phyloP scores from a whole-genome alignment of 2,797 vertebrate genomes.

The Graptemys geographica region DNA sequence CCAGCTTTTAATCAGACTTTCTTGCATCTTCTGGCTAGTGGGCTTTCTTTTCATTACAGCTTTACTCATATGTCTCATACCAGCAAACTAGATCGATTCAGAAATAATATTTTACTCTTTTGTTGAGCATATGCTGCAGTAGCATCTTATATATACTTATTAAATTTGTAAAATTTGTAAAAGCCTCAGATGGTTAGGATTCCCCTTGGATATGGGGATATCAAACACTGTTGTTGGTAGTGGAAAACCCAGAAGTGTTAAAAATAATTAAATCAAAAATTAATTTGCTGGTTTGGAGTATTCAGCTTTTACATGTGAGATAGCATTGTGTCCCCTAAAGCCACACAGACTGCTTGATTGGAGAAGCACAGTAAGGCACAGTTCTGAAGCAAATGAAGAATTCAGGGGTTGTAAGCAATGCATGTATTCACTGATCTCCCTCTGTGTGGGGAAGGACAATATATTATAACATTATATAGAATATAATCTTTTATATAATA shows the following conservation, averaged over 20 bases:
- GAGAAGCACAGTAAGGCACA: not conserved
- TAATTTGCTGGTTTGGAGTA: not conserved
- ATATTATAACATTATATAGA: not conserved
- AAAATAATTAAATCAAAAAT: not conserved
- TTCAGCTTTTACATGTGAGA: not conserved
- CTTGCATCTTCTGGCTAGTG: not conserved
- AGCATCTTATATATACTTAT: not conserved
- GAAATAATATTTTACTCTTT: not conserved
- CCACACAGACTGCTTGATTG: not conserved
- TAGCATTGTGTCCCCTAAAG: not conserved
- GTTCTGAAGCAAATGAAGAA: not conserved
- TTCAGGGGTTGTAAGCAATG: not conserved
- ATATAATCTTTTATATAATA: not conserved
- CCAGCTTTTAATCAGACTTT: not conserved
- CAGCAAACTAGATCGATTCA: not conserved
- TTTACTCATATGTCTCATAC: not conserved
- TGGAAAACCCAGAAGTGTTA: not conserved
- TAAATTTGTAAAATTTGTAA: not conserved
- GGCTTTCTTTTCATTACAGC: not conserved
- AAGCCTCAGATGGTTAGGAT: too few species aligned
- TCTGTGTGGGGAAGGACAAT: not conserved
- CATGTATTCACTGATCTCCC: not conserved
- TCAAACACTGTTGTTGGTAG: not conserved
- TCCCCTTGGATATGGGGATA: not conserved
- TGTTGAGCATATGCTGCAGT: not conserved